Evolutionary conservation across 1,140 invertebrate species (phyloP).

Genomic region (Aricia agestis): DNA sequence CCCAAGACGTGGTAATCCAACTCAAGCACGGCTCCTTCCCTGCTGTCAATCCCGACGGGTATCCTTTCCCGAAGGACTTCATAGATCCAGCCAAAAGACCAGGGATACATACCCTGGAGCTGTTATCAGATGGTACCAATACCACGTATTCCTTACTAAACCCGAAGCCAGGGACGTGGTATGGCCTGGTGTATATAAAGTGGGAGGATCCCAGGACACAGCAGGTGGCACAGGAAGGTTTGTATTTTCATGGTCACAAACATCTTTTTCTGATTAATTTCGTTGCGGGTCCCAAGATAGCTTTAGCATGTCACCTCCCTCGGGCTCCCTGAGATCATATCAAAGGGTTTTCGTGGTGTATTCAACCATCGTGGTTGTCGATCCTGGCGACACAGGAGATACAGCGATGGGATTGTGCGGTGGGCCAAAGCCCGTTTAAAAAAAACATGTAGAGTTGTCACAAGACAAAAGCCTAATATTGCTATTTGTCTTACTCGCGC

Average conservation of each 20-base stretch:
- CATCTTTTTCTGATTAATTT: no score
- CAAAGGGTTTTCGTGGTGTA: no score
- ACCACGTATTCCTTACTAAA: conserved; percentile 49
- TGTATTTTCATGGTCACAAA: conserved; percentile 18
- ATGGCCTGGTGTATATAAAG: conserved; percentile 84
- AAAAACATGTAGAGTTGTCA: no score
- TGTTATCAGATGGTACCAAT: conserved; percentile 55
- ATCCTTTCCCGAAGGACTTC: conserved; percentile 81
- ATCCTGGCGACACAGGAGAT: no score
- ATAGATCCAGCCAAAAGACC: conserved; percentile 68
- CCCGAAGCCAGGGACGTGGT: conserved; percentile 87
- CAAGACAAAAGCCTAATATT: no score
- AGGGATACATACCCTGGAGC: conserved; percentile 46
- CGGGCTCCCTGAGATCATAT: no score
- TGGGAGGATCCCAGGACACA: conserved; percentile 83
- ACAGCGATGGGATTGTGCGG: no score
- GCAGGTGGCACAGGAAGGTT: conserved; percentile 85
- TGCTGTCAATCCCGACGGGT: conserved; percentile 85
- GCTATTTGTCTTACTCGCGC: no score
- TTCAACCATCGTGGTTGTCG: no score
- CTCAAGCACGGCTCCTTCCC: conserved; percentile 86
- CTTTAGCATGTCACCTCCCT: no score
- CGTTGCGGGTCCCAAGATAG: no score
- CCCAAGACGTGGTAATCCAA: conserved; percentile 79
- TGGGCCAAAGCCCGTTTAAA: no score